A percentile compares a stretch with the other conserved stretches of the same genome.
phyloP scores from a whole-genome alignment of 2,888 invertebrate species.

The Erebia ligea region DNA sequence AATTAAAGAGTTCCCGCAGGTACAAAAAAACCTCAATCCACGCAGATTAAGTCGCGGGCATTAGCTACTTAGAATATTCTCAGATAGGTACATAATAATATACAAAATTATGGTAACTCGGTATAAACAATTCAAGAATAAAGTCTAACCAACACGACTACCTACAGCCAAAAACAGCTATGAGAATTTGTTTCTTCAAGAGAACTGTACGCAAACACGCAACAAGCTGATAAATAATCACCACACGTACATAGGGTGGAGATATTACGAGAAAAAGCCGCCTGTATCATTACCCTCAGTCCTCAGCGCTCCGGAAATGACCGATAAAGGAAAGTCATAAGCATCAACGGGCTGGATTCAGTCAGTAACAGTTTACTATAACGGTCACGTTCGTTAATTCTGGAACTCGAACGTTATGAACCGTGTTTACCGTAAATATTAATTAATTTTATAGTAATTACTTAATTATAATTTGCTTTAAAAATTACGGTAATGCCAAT shows the following conservation, averaged over 20 bases:
- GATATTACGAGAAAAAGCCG: conserved; percentile 24
- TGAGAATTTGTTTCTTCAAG: conserved; percentile 5
- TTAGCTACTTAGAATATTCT: too few species aligned
- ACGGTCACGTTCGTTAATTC: conserved; percentile 31
- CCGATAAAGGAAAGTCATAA: conserved; percentile 31
- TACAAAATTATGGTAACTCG: neutral
- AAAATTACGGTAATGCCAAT: neutral
- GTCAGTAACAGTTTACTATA: conserved; percentile 24
- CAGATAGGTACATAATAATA: too few species aligned
- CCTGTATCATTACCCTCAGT: conserved; percentile 25
- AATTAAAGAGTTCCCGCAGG: too few species aligned
- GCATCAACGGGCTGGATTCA: conserved; percentile 24
- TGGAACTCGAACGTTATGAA: conserved; percentile 21
- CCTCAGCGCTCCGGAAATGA: conserved; percentile 29
- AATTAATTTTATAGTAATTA: conserved; percentile 7
- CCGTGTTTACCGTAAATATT: conserved; percentile 22
- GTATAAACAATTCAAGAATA: conserved; percentile 3
- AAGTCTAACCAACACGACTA: neutral
- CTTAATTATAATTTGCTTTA: conserved; percentile 3
- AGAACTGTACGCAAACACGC: conserved; percentile 16
- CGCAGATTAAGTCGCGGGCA: too few species aligned
- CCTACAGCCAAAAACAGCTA: neutral
- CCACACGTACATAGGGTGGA: conserved; percentile 27
- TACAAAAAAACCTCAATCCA: too few species aligned
- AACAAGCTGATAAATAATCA: conserved; percentile 29